Evolutionary conservation across 2,113 vertebrate species (phyloP).

Genomic region (Cichladusa arquata): DNA sequence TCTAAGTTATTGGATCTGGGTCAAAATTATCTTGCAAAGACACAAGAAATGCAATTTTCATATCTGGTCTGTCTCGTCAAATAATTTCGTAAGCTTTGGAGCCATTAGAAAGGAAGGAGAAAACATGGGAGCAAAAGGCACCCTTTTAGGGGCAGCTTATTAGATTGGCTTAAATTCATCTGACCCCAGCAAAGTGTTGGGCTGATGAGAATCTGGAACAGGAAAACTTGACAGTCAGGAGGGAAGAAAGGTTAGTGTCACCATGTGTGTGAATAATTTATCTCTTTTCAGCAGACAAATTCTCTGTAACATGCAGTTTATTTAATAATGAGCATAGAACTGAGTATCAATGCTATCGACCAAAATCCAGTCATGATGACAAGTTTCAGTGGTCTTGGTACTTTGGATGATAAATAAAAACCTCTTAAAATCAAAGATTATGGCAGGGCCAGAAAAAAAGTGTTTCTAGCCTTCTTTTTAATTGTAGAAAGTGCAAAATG

Average conservation of each 20-base stretch:
- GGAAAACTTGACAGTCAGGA: background rate
- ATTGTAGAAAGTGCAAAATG: background rate
- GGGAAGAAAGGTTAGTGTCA: background rate
- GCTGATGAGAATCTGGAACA: background rate
- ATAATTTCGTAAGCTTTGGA: background rate
- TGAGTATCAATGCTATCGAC: background rate
- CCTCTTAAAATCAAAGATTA: rapidly evolving
- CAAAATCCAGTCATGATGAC: background rate
- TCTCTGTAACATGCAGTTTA: background rate
- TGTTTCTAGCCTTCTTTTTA: background rate
- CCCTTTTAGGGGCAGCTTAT: background rate
- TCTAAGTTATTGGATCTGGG: background rate
- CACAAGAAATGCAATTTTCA: background rate
- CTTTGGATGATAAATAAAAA: background rate
- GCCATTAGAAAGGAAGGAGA: background rate
- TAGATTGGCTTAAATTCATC: background rate
- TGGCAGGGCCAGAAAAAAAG: background rate
- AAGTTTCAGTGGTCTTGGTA: background rate
- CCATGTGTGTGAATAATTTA: rapidly evolving
- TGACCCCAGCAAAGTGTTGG: background rate
- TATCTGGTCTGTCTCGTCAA: background rate
- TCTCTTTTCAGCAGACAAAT: background rate
- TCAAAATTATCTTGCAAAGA: background rate
- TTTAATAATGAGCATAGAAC: background rate
- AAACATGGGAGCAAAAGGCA: background rate